Evolutionary conservation across 1,140 invertebrate genomes (phyloP).

Genomic region (Hylaeus anthracinus): DNA sequence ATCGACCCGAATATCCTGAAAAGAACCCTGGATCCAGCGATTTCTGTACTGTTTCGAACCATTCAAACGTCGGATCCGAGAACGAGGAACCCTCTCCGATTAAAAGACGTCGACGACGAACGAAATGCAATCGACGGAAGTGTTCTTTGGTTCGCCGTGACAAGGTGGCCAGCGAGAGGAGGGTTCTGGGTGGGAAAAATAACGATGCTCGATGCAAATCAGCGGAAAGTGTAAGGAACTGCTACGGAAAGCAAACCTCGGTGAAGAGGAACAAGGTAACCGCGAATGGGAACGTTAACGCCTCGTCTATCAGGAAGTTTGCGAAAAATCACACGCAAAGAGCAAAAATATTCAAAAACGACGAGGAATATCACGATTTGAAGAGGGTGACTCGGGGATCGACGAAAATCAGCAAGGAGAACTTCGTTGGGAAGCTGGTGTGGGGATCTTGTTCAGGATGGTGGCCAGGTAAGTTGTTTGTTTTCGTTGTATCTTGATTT

Average conservation of each 20-base stretch:
- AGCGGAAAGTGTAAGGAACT: too few species aligned
- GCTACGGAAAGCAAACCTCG: neutral
- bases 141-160: neutral
- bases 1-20: too few species aligned
- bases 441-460: constrained; percentile 66
- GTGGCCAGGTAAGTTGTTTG: constrained; percentile 65
- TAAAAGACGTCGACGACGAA: too few species aligned
- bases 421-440: constrained; percentile 55
- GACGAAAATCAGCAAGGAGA: constrained; percentile 32
- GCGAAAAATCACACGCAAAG: neutral
- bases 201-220: too few species aligned
- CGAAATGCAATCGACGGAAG: too few species aligned
- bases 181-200: neutral
- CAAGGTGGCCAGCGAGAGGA: neutral
- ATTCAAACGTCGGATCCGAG: neutral
- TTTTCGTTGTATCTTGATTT: neutral
- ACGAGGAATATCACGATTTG: neutral
- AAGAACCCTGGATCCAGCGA: neutral
- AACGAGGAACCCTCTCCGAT: neutral
- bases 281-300: neutral
- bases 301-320: neutral
- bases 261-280: neutral
- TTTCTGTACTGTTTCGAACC: neutral
- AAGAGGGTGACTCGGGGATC: constrained; percentile 53
- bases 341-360: neutral